phyloP scores from a whole-genome alignment of 2,888 invertebrate species.

The Cataglyphis altisquamis region DNA sequence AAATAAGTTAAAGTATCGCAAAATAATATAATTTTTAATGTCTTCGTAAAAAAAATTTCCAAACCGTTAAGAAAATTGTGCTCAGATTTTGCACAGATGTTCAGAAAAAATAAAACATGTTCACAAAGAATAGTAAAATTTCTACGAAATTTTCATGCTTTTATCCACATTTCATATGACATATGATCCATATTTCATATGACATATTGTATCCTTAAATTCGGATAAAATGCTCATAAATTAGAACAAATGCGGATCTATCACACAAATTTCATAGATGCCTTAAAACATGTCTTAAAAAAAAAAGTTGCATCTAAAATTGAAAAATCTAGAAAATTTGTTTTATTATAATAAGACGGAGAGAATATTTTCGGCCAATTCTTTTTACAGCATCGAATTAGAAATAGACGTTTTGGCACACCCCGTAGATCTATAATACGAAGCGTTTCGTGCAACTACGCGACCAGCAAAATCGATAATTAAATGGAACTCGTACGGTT shows the following conservation, averaged over 20 bases:
- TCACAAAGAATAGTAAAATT: no score
- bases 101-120: no score
- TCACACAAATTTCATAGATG: neutral
- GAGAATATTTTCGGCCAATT: neutral
- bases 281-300: neutral
- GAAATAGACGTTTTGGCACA: constrained; percentile 37
- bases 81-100: no score
- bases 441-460: constrained; percentile 46
- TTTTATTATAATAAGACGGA: neutral
- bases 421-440: constrained; percentile 32
- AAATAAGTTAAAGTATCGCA: no score
- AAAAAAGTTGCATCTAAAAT: neutral
- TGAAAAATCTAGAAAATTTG: constrained; percentile 20
- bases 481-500: constrained; percentile 63
- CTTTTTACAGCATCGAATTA: neutral
- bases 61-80: no score
- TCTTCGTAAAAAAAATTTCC: no score
- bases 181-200: no score
- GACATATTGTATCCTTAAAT: neutral
- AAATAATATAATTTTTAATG: no score
- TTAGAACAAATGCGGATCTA: neutral
- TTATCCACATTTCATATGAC: no score
- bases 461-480: constrained; percentile 66
- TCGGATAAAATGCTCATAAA: neutral
- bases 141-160: no score